Percentiles rank a stretch among this genome's conserved stretches.
Conservation (phyloP, 2,888 invertebrate species). For the Drosophila emarginata region DNA sequence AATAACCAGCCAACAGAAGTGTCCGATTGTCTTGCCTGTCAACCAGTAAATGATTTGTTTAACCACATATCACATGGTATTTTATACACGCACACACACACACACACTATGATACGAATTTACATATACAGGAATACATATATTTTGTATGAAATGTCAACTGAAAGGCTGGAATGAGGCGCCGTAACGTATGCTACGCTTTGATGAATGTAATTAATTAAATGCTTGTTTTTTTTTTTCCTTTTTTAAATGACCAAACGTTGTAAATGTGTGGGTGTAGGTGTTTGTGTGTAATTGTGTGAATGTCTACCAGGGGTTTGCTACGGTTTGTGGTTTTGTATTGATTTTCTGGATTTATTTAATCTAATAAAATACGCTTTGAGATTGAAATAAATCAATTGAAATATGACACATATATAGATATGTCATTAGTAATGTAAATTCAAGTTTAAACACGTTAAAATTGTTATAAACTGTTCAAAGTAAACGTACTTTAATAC, state of each 20-base stretch:
- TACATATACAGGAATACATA: background rate
- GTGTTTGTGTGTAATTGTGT: background rate
- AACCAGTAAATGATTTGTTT: conserved; percentile 11
- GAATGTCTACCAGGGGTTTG: background rate
- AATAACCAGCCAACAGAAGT: background rate
- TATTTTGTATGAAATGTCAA: background rate
- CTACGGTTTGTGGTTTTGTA: conserved; percentile 44
- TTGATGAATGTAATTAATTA: conserved; percentile 68
- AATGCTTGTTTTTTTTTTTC: conserved; percentile 46
- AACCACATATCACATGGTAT: background rate
- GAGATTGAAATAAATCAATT: background rate
- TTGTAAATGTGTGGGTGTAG: conserved; percentile 12
- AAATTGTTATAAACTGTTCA: background rate
- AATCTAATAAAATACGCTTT: background rate
- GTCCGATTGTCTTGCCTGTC: conserved; percentile 3
- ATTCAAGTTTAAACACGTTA: too few relatives aligned
- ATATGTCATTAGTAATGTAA: too few relatives aligned
- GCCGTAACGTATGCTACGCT: conserved; percentile 40
- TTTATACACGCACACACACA: background rate
- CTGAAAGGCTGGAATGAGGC: conserved; percentile 3
- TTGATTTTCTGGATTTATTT: conserved; percentile 50
- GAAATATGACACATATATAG: background rate
- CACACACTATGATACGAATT: background rate
- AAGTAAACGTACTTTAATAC: background rate
- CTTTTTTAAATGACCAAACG: conserved; percentile 39